Base-by-base conservation (phyloP, 2,888 invertebrate genomes). In the Drosophila antonietae region DNA sequence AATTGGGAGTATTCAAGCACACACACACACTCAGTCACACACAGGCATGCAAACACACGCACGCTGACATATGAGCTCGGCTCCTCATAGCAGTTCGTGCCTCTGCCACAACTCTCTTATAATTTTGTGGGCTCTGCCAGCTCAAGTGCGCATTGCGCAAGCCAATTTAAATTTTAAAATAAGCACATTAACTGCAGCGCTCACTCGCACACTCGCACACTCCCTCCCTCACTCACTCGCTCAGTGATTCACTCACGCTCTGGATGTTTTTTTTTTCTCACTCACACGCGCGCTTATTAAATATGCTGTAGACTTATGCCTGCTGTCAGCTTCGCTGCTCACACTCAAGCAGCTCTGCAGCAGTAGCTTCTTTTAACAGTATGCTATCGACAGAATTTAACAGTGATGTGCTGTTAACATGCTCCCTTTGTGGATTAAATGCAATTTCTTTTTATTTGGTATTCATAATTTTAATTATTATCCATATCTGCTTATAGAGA, bases 101-200 rank as follows among this genome's bases (percentile, higher is more conserved):
- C 28, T 9, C 28, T 35, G 39, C 53, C 31, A 35, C 56, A 33
- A 12, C 49, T 43, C 71, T 55, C 31, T 35, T 41, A 41, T 39
- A 53, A 60, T 71, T 63, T 55, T 68, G 69, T 58, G 63, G 49
- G 62, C 64, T 57, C 44, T 49, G 59, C 44, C 28, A 31, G 46
- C 73, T 75, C 66, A 80, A 74, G 82, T 78, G 76, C 78, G 81
- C 86, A 85, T 66, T 86, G 82, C 87, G 83, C 82, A 81, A 89
- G 89, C 85, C 89, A 89, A 89, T 89, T 89, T 88, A 90, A 89
- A 89, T 90, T 90, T 88, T 83, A 87, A 90, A 89, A 89, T 87
- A 89, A 89, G 87, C 89, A 90, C 80, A 88, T 88, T 89, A 89
- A 85, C 87, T 87, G 83, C 88, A 86, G 75, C 33, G 75, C 80